Conservation (phyloP, 2,888 invertebrate species). For the Ypsolopha sequella region DNA sequence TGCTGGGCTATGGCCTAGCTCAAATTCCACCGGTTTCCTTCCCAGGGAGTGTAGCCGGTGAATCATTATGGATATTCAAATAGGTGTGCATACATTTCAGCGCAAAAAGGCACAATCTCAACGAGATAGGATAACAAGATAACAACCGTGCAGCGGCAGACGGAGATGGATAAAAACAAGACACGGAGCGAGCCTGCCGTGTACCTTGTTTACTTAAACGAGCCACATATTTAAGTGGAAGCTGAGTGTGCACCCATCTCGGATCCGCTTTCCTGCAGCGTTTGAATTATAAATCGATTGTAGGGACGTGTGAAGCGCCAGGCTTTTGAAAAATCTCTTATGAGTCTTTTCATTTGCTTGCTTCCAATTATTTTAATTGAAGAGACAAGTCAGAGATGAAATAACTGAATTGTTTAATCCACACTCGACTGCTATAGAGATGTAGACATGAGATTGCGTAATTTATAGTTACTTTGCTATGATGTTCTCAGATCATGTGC, state of each 20-base stretch:
- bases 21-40: background rate
- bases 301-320: background rate
- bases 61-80: constrained; percentile 15
- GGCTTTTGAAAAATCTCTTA: background rate
- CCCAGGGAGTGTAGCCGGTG: background rate
- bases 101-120: constrained; percentile 61
- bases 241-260: constrained; percentile 9
- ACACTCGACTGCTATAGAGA: too few species aligned
- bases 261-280: background rate
- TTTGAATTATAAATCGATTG: constrained; percentile 4
- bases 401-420: too few species aligned
- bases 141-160: constrained; percentile 59
- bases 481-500: too few species aligned
- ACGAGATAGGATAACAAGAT: constrained; percentile 68
- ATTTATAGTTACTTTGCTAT: too few species aligned
- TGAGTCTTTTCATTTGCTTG: too few species aligned
- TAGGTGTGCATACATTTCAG: constrained; percentile 23
- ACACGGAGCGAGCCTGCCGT: constrained; percentile 44
- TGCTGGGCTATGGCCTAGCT: too few species aligned
- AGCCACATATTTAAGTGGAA: constrained; percentile 38
- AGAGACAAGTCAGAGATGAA: too few species aligned
- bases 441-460: too few species aligned
- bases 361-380: too few species aligned
- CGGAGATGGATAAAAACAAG: constrained; percentile 63
- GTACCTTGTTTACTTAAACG: constrained; percentile 67